phyloP scores from a whole-genome alignment of 2,888 invertebrate species.

The Microplitis deprimator region DNA sequence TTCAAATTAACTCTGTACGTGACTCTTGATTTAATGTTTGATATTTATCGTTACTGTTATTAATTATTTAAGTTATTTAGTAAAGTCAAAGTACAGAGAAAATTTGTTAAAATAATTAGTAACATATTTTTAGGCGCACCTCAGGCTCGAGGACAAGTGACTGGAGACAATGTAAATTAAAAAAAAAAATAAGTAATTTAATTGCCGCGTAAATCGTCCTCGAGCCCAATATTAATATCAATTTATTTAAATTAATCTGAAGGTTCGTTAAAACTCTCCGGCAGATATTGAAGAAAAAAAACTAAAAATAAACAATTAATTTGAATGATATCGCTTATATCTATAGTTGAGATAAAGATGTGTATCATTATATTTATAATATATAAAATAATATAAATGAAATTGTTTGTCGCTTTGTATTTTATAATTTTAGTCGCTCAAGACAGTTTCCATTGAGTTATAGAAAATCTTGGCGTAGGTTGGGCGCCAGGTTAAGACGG shows the following conservation, averaged over 20 bases:
- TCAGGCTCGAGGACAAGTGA: slow-evolving; percentile 71
- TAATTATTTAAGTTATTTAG: not conserved
- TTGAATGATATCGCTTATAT: no score
- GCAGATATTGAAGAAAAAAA: not conserved
- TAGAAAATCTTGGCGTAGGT: slow-evolving; percentile 24
- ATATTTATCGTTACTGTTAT: not conserved
- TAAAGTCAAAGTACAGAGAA: slow-evolving; percentile 68
- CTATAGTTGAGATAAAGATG: no score
- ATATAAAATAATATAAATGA: no score
- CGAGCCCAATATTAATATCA: slow-evolving; percentile 67
- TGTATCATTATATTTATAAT: no score
- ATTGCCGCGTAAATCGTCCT: slow-evolving; percentile 63
- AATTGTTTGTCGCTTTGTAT: slow-evolving; percentile 25
- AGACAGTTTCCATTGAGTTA: slow-evolving; percentile 69
- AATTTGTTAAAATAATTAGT: slow-evolving; percentile 67
- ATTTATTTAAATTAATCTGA: slow-evolving; percentile 13
- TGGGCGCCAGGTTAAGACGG: slow-evolving; percentile 42
- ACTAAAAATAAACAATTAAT: not conserved
- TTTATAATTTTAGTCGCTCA: slow-evolving; percentile 60
- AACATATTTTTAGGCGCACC: slow-evolving; percentile 64
- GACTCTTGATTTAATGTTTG: slow-evolving; percentile 48
- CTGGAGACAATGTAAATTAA: slow-evolving; percentile 2
- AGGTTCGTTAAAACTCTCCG: slow-evolving; percentile 12
- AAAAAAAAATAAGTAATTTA: not conserved
- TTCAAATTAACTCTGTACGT: slow-evolving; percentile 70